Percentiles rank a stretch among this genome's conserved stretches.
Conservation (phyloP, 2,113 vertebrate genomes). For the Gadus macrocephalus region DNA sequence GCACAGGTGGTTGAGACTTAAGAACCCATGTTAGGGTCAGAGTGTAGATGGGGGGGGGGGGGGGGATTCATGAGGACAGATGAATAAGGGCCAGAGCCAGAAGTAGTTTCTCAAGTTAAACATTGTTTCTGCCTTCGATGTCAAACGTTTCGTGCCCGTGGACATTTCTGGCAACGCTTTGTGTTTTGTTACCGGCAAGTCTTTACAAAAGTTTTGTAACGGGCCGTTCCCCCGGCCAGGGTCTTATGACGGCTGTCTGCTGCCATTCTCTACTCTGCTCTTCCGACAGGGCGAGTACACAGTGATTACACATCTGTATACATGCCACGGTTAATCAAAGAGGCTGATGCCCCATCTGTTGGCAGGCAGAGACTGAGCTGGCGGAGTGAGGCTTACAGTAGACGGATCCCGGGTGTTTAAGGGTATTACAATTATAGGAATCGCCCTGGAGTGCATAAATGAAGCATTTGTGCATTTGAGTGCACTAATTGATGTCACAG, state of each 20-base stretch:
- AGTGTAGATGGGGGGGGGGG: slow-evolving; percentile 8
- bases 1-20: slow-evolving; percentile 22
- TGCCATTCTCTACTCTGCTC: no score
- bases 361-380: no score
- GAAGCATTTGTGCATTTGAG: no score
- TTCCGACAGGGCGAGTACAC: no score
- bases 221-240: no score
- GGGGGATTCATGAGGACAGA: slow-evolving; percentile 13
- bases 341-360: no score
- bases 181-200: background rate
- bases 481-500: slow-evolving; percentile 26
- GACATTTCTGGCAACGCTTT: slow-evolving; percentile 9
- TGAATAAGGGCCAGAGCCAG: slow-evolving; percentile 41
- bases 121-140: slow-evolving; percentile 47
- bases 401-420: background rate
- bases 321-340: background rate
- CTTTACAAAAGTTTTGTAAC: no score
- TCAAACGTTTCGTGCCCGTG: slow-evolving; percentile 31
- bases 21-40: background rate
- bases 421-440: slow-evolving; percentile 12
- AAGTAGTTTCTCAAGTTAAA: slow-evolving; percentile 30
- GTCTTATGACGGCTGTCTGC: no score
- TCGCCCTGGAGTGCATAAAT: slow-evolving; percentile 38
- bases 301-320: background rate
- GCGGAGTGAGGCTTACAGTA: no score